Evolutionary conservation across 2,797 vertebrate species (phyloP).

Genomic region (Acanthurus leucopareius): DNA sequence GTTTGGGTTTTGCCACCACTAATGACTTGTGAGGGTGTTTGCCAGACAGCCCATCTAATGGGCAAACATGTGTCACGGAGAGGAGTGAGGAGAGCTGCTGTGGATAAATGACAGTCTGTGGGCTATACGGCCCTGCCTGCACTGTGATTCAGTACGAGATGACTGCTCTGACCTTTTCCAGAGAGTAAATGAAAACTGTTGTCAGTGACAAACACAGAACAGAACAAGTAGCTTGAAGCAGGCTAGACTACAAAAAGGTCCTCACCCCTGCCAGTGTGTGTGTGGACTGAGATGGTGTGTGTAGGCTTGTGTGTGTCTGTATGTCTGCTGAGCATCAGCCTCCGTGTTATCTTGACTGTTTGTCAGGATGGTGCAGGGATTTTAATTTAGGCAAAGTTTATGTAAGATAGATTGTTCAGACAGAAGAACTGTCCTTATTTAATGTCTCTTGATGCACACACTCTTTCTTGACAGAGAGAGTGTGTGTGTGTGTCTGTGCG

Average conservation of each 20-base stretch:
- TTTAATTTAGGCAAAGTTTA: conserved; percentile 29
- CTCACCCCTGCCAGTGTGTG: conserved; percentile 24
- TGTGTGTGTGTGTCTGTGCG: conserved; percentile 2
- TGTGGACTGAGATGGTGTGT: neutral
- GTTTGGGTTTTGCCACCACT: conserved; percentile 21
- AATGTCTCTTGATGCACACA: conserved; percentile 16
- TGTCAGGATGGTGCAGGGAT: neutral
- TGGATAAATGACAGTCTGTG: conserved; percentile 41
- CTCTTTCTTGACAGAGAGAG: neutral
- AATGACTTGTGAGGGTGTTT: conserved; percentile 46
- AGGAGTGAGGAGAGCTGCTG: conserved; percentile 20
- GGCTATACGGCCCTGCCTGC: conserved; percentile 7
- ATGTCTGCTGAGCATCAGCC: too few species aligned
- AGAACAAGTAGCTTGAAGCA: conserved; percentile 43
- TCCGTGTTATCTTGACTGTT: neutral
- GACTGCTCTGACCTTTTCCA: conserved; percentile 70
- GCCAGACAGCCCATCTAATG: conserved; percentile 29
- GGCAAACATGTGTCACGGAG: conserved; percentile 29
- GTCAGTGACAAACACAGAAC: conserved; percentile 48
- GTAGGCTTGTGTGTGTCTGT: neutral
- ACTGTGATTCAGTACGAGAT: conserved; percentile 42
- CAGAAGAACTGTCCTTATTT: conserved; percentile 39
- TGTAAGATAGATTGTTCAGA: conserved; percentile 26
- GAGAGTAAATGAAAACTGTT: conserved; percentile 62
- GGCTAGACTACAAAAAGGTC: conserved; percentile 36